These are phyloP conservation scores for Apodemia mormo DNA, from an alignment of 2,888 invertebrate species.

Conservation along the genomic window DNA sequence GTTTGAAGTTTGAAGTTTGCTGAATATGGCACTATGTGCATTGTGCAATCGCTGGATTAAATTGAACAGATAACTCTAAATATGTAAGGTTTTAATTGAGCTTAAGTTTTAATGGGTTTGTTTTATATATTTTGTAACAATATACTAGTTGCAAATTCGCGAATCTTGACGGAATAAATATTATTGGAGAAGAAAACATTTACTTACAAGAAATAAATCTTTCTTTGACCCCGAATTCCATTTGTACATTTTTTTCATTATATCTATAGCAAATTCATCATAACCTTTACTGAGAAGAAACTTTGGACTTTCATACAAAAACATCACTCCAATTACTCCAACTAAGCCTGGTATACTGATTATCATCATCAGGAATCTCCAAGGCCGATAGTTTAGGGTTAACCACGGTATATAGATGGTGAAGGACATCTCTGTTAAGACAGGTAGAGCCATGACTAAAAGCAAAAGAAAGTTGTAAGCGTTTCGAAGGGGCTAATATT, in stretches of 20 bases:
- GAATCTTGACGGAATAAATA: background rate
- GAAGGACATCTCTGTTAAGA: conserved; percentile 52
- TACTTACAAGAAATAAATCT: conserved; percentile 51
- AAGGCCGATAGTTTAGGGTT: conserved; percentile 83
- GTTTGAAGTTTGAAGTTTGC: no score
- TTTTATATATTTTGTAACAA: no score
- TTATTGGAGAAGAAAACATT: background rate
- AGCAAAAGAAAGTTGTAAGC: conserved; percentile 5
- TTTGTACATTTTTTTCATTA: conserved; percentile 50
- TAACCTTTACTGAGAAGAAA: conserved; percentile 84
- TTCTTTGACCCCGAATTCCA: conserved; percentile 49
- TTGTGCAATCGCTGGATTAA: no score
- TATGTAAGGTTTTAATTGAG: no score
- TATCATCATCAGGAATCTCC: conserved; percentile 86
- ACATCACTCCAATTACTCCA: conserved; percentile 77
- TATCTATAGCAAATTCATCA: conserved; percentile 77
- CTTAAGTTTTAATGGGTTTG: no score
- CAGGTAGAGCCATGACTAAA: conserved; percentile 59
- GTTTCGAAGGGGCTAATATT: no score
- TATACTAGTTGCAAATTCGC: no score
- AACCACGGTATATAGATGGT: conserved; percentile 59
- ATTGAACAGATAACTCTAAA: no score
- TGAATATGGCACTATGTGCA: no score
- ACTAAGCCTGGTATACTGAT: conserved; percentile 84
- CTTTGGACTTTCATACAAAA: conserved; percentile 89